These are phyloP conservation scores for Drosophila paranaensis DNA, from an alignment of 2,888 invertebrate genomes.

Conservation along the genomic window DNA sequence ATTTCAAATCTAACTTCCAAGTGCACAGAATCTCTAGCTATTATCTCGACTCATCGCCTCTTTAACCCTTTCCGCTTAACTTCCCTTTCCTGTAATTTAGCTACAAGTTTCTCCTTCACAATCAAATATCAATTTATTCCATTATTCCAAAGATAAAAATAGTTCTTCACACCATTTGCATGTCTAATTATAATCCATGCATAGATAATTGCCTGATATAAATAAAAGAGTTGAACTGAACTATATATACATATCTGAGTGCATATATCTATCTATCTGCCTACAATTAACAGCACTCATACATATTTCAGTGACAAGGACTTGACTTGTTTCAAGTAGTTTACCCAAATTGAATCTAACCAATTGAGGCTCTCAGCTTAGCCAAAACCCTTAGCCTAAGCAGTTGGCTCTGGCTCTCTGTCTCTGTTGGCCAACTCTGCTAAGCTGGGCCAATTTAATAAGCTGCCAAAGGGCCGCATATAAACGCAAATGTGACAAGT, in stretches of 20 bases:
- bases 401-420: conserved; percentile 10
- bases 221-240: conserved; percentile 4
- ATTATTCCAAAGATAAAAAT: not conserved
- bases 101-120: too few relatives aligned
- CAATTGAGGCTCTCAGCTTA: conserved; percentile 41
- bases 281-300: conserved; percentile 29
- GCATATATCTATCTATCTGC: not conserved
- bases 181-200: not conserved
- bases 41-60: not conserved
- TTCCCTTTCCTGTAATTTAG: not conserved
- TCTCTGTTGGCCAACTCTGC: conserved; percentile 43
- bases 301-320: conserved; percentile 20
- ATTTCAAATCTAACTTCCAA: too few relatives aligned
- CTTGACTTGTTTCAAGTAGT: conserved; percentile 40
- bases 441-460: conserved; percentile 67
- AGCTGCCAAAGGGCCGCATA: conserved; percentile 62
- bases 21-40: too few relatives aligned
- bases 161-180: not conserved
- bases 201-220: not conserved
- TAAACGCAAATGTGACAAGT: conserved; percentile 72
- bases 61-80: not conserved
- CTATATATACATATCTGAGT: not conserved
- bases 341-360: conserved; percentile 52
- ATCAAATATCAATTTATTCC: not conserved
- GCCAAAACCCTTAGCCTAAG: conserved; percentile 10